Evolutionary conservation across 53 echinoderm and acorn worm genomes (phyloP), one percentile per base, ranked within the genome.

Genomic region (Holothuria leucospilota): DNA sequence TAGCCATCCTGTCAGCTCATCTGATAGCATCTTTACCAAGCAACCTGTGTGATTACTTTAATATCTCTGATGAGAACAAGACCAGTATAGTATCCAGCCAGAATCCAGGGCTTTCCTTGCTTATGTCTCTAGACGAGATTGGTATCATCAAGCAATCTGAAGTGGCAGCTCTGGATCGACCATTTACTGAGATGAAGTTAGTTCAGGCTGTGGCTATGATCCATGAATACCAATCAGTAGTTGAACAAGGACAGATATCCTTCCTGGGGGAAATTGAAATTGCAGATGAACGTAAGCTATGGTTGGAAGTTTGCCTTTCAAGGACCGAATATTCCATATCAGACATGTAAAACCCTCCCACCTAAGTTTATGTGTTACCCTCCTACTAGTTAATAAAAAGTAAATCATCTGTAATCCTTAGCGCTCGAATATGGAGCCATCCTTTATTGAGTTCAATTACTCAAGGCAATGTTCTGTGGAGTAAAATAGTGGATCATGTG

Each of bases 91-190:
- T 16, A 27, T 29, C 70, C 70, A 69, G 70, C 39, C 70, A 69
- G 70, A 69, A 69, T 69, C 70, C 70, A 29, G 70, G 70, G 28
- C 70, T 69, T 10, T 69, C 70, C 70, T 29, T 34, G 18, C 70
- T 69, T 20, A 0, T 69, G 30, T 27, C 70, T 13, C 27, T 69
- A 8, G 70, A 69, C 28, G 70, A 69, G 70, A 69, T 69, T 39
- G 70, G 70, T 29, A 11, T 69, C 39, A 34, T 69, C 30, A 69
- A 29, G 16, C 28, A 10, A 20, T 27, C 39, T 13, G 70, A 69
- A 11, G 70, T 69, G 15, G 39, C 28, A 20, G 39, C 16, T 34
- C 28, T 69, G 39, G 30, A 69, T 10, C 20, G 7, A 29, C 30
- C 70, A 20, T 69, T 69, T 18, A 39, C 27, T 8, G 30, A 26